A percentile compares a stretch with the other conserved stretches of the same genome.
Evolutionary conservation across 1,140 invertebrate species (phyloP).

Genomic region (Procambarus virginalis): DNA sequence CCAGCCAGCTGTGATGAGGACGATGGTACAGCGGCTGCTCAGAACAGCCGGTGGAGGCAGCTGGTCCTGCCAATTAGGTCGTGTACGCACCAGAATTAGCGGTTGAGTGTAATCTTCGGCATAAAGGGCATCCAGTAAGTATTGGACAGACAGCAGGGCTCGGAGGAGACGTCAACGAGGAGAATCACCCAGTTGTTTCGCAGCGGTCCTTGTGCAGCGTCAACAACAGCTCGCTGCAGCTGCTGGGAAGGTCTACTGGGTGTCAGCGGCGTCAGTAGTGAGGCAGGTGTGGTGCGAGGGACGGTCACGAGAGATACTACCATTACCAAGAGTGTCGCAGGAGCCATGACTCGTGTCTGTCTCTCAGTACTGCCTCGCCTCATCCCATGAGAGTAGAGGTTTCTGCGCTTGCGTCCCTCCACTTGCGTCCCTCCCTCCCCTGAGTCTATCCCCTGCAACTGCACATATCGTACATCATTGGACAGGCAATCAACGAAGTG

Average conservation of each 20-base stretch:
- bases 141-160: neutral
- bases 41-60: conserved; percentile 4
- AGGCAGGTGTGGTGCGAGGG: neutral
- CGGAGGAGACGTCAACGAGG: neutral
- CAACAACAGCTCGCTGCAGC: neutral
- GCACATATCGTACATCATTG: no score
- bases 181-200: neutral
- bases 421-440: no score
- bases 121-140: neutral
- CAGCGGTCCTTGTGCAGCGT: neutral
- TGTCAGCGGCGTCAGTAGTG: neutral
- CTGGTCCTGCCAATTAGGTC: conserved; percentile 1
- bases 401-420: neutral
- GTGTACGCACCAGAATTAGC: conserved; percentile 5
- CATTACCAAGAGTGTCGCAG: neutral
- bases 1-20: neutral
- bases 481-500: no score
- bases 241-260: neutral
- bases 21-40: neutral
- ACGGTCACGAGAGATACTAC: neutral
- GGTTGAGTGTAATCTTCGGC: neutral
- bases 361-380: neutral
- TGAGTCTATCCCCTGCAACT: no score
- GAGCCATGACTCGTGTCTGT: neutral
- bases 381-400: neutral